Evolutionary conservation across 2,797 vertebrate genomes (phyloP).

Genomic region (Heteromormyrus szaboi): DNA sequence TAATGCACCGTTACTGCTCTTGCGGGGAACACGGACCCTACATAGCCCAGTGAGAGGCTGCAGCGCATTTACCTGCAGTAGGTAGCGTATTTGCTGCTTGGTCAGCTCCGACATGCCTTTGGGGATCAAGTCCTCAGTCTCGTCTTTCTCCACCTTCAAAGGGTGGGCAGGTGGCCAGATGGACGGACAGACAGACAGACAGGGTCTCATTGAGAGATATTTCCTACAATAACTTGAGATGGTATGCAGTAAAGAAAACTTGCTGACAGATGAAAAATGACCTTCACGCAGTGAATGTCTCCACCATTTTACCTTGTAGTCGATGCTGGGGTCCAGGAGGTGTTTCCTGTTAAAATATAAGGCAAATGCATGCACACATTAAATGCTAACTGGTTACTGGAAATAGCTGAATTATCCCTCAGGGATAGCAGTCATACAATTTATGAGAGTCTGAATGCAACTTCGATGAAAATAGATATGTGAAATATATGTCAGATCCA

Average conservation of each 20-base stretch:
- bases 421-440: not conserved
- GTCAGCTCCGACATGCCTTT: slow-evolving; percentile 87
- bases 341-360: slow-evolving; percentile 50
- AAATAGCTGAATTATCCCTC: not conserved
- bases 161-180: not conserved
- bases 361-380: not conserved
- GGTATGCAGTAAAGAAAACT: not conserved
- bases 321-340: slow-evolving; percentile 48
- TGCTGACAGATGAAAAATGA: not conserved
- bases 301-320: slow-evolving; percentile 55
- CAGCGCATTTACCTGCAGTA: slow-evolving; percentile 75
- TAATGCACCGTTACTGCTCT: not conserved
- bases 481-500: not conserved
- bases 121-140: slow-evolving; percentile 83
- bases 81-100: slow-evolving; percentile 94
- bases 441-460: not conserved
- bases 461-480: not conserved
- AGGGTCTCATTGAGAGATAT: not conserved
- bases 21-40: too few species aligned
- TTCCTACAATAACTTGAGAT: not conserved
- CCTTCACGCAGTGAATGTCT: not conserved
- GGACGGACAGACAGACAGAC: not conserved
- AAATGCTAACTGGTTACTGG: not conserved
- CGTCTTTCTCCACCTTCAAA: slow-evolving; percentile 54
- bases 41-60: not conserved